Conservation (phyloP, 1,140 invertebrate species). For the Globodera rostochiensis region DNA sequence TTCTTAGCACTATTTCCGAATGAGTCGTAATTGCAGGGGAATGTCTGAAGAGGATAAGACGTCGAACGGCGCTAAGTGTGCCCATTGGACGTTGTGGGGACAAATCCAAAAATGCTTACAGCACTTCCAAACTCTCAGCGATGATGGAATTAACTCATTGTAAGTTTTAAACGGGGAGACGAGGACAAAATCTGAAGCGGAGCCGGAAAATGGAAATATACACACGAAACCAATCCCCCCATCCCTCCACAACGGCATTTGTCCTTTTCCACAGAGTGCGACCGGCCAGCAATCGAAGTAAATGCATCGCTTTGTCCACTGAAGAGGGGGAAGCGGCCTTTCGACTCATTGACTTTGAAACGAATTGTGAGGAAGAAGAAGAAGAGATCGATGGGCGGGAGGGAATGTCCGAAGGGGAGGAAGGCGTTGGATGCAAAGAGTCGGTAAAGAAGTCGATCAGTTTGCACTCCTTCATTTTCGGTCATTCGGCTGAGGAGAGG, state of each 20-base stretch:
- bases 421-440: not conserved
- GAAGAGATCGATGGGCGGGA: not conserved
- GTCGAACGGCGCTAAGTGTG: not conserved
- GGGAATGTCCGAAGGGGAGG: not conserved
- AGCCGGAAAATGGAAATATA: too few relatives aligned
- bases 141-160: constrained; percentile 5
- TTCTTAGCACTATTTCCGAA: not conserved
- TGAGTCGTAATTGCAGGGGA: not conserved
- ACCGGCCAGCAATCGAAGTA: not conserved
- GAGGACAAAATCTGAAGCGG: too few relatives aligned
- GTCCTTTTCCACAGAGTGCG: not conserved
- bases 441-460: not conserved
- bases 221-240: too few relatives aligned
- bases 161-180: not conserved
- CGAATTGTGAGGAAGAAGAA: not conserved
- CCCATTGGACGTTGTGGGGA: not conserved
- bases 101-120: constrained; percentile 14
- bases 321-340: not conserved
- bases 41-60: not conserved
- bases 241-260: not conserved
- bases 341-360: not conserved
- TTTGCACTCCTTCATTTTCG: not conserved
- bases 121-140: not conserved
- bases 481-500: not conserved
- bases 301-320: not conserved